Percentiles rank a stretch among this genome's conserved stretches.
phyloP scores from a whole-genome alignment of 2,888 invertebrate species.

The Drosophila nigricruria region DNA sequence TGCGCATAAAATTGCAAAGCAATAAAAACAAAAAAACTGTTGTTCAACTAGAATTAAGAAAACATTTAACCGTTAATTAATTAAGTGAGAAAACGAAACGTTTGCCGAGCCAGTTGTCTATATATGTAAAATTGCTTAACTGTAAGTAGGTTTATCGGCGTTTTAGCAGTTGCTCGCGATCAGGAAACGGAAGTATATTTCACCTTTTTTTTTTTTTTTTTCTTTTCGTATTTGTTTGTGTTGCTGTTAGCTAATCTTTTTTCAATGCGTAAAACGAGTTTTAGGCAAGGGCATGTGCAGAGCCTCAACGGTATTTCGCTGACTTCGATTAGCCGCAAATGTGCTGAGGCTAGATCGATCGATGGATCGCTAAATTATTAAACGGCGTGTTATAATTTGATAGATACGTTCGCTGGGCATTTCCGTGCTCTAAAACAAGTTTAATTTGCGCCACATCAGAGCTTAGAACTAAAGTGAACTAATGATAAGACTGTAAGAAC shows the following conservation, averaged over 20 bases:
- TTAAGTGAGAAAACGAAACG: conserved; percentile 29
- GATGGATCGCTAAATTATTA: conserved; percentile 50
- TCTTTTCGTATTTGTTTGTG: conserved; percentile 22
- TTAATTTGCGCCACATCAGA: conserved; percentile 63
- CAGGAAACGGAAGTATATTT: conserved; percentile 74
- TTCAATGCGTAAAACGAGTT: conserved; percentile 61
- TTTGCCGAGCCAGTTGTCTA: neutral
- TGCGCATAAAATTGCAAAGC: conserved; percentile 19
- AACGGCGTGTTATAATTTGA: conserved; percentile 42
- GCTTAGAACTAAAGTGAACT: neutral
- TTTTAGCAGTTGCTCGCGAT: conserved; percentile 53
- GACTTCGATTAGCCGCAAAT: conserved; percentile 54
- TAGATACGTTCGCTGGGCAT: conserved; percentile 37
- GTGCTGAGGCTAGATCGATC: conserved; percentile 15
- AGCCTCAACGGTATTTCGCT: conserved; percentile 67
- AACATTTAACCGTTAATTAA: conserved; percentile 38
- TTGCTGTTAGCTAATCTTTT: conserved; percentile 61
- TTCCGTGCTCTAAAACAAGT: conserved; percentile 68
- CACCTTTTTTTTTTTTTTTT: neutral
- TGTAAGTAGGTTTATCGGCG: conserved; percentile 57
- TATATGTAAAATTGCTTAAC: conserved; percentile 34
- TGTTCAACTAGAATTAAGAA: conserved; percentile 54
- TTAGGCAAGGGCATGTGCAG: conserved; percentile 62
- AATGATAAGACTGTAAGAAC: neutral
- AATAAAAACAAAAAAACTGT: conserved; percentile 3